Conservation (phyloP, 2,797 vertebrate genomes). For the Falco biarmicus region DNA sequence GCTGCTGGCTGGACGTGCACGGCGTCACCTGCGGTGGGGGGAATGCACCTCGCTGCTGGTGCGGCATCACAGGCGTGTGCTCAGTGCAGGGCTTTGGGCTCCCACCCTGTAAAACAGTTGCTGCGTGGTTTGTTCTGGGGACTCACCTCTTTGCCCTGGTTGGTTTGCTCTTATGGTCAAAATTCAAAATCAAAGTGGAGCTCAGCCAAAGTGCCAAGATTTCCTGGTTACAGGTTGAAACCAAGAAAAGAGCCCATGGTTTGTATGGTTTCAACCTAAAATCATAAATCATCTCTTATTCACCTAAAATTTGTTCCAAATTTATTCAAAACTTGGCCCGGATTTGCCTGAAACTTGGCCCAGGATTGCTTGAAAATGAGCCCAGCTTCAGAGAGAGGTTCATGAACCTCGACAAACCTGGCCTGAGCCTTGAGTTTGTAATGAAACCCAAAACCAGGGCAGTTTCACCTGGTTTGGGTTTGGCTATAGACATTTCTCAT, state of each 20-base stretch:
- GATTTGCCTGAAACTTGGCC: slow-evolving; percentile 31
- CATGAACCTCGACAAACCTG: slow-evolving; percentile 53
- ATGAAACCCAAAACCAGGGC: slow-evolving; percentile 31
- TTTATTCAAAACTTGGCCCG: slow-evolving; percentile 52
- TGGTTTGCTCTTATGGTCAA: neutral
- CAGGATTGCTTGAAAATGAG: slow-evolving; percentile 49
- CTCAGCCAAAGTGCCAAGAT: neutral
- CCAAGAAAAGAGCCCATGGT: neutral
- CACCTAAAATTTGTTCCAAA: slow-evolving; percentile 55
- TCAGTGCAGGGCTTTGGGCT: neutral
- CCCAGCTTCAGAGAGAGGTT: slow-evolving; percentile 52
- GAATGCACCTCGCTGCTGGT: neutral
- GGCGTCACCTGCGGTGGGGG: neutral
- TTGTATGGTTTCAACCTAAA: slow-evolving; percentile 47
- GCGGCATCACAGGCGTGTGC: neutral
- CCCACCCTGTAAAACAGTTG: neutral
- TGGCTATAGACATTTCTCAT: slow-evolving; percentile 35
- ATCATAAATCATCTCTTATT: slow-evolving; percentile 42
- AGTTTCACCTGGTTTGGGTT: slow-evolving; percentile 59
- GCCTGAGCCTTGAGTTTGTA: slow-evolving; percentile 6
- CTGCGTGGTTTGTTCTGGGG: neutral
- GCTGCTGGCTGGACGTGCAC: neutral
- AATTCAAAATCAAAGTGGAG: slow-evolving; percentile 25
- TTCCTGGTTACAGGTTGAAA: slow-evolving; percentile 38
- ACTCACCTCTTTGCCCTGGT: neutral